Base-by-base conservation (phyloP, 2,113 vertebrate species). In the Brachypodius melanocephalos region DNA sequence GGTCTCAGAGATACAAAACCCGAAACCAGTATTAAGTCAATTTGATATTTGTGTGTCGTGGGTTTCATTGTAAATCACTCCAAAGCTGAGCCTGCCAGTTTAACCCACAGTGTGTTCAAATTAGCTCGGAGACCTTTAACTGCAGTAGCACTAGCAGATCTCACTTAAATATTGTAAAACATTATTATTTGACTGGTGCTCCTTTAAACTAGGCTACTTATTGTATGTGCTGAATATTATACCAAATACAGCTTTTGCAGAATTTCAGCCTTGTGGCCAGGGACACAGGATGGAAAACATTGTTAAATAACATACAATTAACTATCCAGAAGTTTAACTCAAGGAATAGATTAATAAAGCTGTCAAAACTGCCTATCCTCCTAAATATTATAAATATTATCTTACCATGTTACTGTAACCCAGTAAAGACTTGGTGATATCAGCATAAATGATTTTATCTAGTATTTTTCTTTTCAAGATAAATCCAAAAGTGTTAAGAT, bases 401-500 rank as follows among this genome's bases (percentile, higher is more conserved):
- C 54, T 59, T 92, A 66, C 45, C 46, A 84, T 80, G 59, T 85
- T 95, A 62, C 67, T 78, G 66, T 71, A 93, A 61, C 71, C 65
- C 76, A 75, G 78, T 91, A 94, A 93, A 84, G 75, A 57, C 88
- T 54, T 77, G 18, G 82, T 93, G 90, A 36, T 91, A 86, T 92
- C 88, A 90, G 81, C 84, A 69, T 90, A 93, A 85, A 80, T 80
- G 67, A 79, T 91, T 90, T 96, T 89, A 89, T 96, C 92, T 92
- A 92, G 48, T 68, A 75, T 97, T 97, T 97, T 93, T 94, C 88
- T 94, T 97, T 93, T 97, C 66, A 75, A 94, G 91, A 67, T 96
- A 97, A 95, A 87, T 96, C 86, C 85, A 93, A 95, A 96, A 90
- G 71, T 97, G 73, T 96, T 97, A 96, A 92, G 85, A 90, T 88